phyloP scores from a whole-genome alignment of 2,888 invertebrate species.

The Abscondita cerata region DNA sequence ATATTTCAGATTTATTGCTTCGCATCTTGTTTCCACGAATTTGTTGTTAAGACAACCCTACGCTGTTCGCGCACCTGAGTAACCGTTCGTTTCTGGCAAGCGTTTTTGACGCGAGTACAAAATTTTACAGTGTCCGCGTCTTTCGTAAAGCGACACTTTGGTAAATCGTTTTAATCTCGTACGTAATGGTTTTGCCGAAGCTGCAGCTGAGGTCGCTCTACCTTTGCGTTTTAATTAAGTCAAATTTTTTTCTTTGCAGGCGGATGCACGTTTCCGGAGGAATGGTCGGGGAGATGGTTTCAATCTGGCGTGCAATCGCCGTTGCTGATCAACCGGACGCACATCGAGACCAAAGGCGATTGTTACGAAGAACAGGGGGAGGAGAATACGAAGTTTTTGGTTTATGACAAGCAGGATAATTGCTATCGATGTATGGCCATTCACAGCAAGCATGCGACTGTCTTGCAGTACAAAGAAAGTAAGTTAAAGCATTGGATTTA shows the following conservation, averaged over 20 bases:
- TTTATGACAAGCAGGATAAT: constrained; percentile 69
- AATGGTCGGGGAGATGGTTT: constrained; percentile 78
- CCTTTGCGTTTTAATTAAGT: background rate
- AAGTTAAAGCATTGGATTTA: constrained; percentile 57
- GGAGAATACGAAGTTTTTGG: constrained; percentile 72
- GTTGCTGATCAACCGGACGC: constrained; percentile 68
- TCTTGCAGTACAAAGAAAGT: constrained; percentile 86
- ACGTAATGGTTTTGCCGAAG: constrained; percentile 36
- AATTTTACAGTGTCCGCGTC: constrained; percentile 23
- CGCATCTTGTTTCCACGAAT: constrained; percentile 31
- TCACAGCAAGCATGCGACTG: constrained; percentile 77
- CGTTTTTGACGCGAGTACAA: background rate
- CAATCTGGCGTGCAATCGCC: constrained; percentile 70
- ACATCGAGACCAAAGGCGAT: constrained; percentile 72
- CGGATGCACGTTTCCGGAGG: constrained; percentile 72
- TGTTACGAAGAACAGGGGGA: constrained; percentile 69
- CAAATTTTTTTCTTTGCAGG: constrained; percentile 56
- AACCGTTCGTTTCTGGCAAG: constrained; percentile 19
- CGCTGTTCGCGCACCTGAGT: constrained; percentile 30
- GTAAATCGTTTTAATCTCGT: constrained; percentile 38
- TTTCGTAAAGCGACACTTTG: constrained; percentile 35
- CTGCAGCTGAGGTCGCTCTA: constrained; percentile 27
- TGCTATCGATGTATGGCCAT: constrained; percentile 80
- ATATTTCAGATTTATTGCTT: constrained; percentile 50
- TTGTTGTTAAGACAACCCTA: constrained; percentile 34